Evolutionary conservation across 2,113 vertebrate species (phyloP).

Genomic region (Chamaea fasciata): DNA sequence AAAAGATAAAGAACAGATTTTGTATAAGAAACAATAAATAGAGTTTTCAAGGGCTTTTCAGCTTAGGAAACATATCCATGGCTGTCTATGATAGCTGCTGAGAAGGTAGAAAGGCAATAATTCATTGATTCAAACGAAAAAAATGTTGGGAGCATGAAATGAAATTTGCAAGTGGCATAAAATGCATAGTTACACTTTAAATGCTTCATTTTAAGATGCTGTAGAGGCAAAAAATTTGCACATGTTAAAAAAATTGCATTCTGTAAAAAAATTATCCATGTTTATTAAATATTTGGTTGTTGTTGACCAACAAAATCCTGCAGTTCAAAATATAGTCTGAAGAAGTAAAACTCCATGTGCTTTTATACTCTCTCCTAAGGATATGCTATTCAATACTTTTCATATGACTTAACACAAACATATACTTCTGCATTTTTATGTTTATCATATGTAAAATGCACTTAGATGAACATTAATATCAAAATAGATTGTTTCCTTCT

Average conservation of each 20-base stretch:
- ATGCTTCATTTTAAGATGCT: neutral
- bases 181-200: neutral
- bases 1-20: slow-evolving; percentile 36
- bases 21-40: neutral
- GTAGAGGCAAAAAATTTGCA: neutral
- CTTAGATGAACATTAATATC: neutral
- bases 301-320: neutral
- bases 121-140: neutral
- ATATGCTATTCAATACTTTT: neutral
- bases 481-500: neutral
- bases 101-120: neutral
- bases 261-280: neutral
- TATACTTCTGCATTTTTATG: neutral
- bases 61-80: neutral
- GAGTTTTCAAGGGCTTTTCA: neutral
- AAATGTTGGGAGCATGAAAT: neutral
- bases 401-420: neutral
- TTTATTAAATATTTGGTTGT: neutral
- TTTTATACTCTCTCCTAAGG: neutral
- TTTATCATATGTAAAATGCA: neutral
- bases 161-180: neutral
- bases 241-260: neutral
- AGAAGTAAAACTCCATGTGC: neutral
- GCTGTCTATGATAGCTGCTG: neutral
- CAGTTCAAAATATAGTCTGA: neutral